A percentile compares a stretch with the other conserved stretches of the same genome.
Evolutionary conservation across 2,113 vertebrate species (phyloP).

Genomic region (Trichechus manatus): DNA sequence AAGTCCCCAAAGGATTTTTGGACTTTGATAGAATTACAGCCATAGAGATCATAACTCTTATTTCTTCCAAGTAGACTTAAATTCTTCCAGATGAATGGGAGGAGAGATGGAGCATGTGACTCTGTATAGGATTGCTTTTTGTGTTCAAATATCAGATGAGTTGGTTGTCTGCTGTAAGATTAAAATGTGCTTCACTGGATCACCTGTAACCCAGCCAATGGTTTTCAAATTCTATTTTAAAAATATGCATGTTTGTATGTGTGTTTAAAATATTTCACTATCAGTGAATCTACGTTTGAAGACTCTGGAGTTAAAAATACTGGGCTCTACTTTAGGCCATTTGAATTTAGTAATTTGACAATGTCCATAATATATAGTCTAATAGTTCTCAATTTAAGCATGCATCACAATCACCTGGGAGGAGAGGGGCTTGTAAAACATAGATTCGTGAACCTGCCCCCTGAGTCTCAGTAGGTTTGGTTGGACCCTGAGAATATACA

Average conservation of each 20-base stretch:
- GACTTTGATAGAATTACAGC: not conserved
- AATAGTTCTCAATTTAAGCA: not conserved
- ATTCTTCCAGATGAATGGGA: not conserved
- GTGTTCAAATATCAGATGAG: not conserved
- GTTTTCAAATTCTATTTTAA: not conserved
- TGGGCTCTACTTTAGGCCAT: not conserved
- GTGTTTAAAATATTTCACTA: not conserved
- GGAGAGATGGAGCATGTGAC: not conserved
- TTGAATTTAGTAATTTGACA: conserved; percentile 10
- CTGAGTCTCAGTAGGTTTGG: not conserved
- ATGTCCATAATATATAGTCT: not conserved
- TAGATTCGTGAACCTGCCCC: not conserved
- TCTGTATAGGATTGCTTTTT: not conserved
- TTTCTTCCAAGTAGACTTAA: not conserved
- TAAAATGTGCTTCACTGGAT: not conserved
- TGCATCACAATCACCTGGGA: not conserved
- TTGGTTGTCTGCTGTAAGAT: not conserved
- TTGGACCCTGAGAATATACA: not conserved
- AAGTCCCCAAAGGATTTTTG: not conserved
- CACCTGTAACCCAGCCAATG: not conserved
- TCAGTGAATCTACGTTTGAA: not conserved
- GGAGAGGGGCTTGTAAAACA: not conserved
- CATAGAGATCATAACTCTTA: not conserved
- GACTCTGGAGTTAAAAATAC: not conserved
- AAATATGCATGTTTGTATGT: not conserved